Evolutionary conservation across 1,140 invertebrate genomes (phyloP), one percentile per base, ranked within the genome.

Genomic region (Sitodiplosis mosellana): DNA sequence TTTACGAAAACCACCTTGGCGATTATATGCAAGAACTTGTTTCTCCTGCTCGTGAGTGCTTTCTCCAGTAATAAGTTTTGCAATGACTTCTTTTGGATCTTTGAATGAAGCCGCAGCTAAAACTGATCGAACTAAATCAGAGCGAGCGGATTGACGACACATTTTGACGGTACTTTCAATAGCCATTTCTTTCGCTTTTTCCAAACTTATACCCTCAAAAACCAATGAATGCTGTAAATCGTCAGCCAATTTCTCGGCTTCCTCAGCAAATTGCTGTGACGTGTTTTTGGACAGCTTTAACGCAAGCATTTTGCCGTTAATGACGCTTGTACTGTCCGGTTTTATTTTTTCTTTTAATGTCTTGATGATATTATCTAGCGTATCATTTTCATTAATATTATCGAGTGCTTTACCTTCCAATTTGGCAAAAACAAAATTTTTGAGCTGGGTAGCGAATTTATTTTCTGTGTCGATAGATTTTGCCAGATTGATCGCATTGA

Each of bases 171-270:
- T n/a, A 17, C 37, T 14, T 36, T 47, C 33, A 18, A 47, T 37
- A 33, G 46, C 46, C 18, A 47, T 47, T 17, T 47, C 46, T 17
- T 47, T 22, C 17, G 46, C 34, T 38, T 47, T 47, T 14, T 15
- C 33, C 14, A 20, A 14, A n/a, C 27, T 36, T n/a, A 47, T 47
- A 33, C 46, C 33, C 22, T 47, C 46, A 10, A 36, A 14, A 19
- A 47, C 36, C 37, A 47, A 47, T 14, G 46, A 36, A 14, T 34
- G n/a, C 37, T 47, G 14, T 34, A 47, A 22, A n/a, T n/a, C 33
- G 33, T 47, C 47, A 41, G 34, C 19, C 10, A 48, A n/a, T 12
- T 18, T 21, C 27, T 22, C 37, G n/a, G 47, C 47, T 14, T 33
- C 8, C 15, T 41, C 22, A 12, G 37, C 20, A 48, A 41, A 41